Percentiles rank a stretch among this genome's conserved stretches.
phyloP scores from a whole-genome alignment of 2,113 vertebrate genomes.

The Cichladusa arquata region DNA sequence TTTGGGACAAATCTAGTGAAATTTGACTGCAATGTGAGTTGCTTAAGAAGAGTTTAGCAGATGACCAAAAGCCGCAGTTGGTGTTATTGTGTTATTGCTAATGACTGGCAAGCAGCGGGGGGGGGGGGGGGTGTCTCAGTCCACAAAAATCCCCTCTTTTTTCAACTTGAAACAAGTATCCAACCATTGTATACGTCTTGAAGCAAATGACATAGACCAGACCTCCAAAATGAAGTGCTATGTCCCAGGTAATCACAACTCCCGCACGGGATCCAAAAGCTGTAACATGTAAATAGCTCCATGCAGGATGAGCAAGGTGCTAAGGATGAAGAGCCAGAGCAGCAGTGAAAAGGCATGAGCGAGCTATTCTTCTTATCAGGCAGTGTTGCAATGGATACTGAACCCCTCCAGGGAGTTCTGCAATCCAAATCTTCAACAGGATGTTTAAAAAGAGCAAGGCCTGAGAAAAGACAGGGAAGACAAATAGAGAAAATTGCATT shows the following conservation, averaged over 20 bases:
- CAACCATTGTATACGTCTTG: fast-evolving
- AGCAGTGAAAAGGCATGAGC: neutral
- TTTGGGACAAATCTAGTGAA: neutral
- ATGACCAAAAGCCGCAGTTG: fast-evolving
- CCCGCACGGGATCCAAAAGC: neutral
- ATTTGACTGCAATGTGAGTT: neutral
- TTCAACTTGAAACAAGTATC: neutral
- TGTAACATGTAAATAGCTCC: fast-evolving
- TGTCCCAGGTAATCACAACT: neutral
- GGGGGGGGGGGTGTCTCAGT: neutral
- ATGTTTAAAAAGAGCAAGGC: neutral
- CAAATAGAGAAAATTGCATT: neutral
- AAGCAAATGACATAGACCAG: neutral
- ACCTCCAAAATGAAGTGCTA: neutral
- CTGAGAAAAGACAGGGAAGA: neutral
- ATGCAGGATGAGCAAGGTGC: neutral
- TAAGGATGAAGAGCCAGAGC: neutral
- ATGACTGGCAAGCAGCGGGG: fast-evolving
- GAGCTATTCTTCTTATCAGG: neutral
- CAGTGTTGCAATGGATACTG: neutral
- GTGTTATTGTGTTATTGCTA: neutral
- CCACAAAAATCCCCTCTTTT: neutral
- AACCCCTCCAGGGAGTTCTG: neutral
- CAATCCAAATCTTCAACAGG: neutral
- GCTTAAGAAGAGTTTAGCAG: neutral